A percentile compares a stretch with the other conserved stretches of the same genome.
phyloP scores from a whole-genome alignment of 2,113 vertebrate species.

The Mormyrus iriodes region DNA sequence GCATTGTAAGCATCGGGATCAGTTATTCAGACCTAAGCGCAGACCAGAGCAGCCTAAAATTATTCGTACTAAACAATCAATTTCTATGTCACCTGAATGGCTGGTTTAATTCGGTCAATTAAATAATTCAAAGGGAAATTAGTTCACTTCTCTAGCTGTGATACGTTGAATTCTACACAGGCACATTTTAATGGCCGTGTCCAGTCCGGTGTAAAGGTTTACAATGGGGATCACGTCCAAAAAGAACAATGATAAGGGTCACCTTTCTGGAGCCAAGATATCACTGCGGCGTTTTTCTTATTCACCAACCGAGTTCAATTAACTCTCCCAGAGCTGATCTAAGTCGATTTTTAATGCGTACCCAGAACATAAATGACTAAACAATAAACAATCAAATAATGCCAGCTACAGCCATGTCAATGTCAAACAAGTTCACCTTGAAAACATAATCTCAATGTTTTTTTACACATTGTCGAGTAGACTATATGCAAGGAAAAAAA shows the following conservation, averaged over 20 bases:
- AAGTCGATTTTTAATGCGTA: neutral
- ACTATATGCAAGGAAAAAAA: neutral
- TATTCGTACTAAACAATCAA: neutral
- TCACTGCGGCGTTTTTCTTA: neutral
- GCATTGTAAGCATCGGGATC: neutral
- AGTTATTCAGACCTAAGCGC: neutral
- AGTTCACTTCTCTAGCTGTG: neutral
- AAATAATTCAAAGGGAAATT: conserved; percentile 10
- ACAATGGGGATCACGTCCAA: neutral
- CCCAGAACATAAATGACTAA: neutral
- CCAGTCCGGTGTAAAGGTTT: neutral
- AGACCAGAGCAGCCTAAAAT: neutral
- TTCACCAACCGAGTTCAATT: neutral
- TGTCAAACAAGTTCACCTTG: neutral
- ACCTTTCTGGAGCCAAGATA: neutral
- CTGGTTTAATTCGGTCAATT: conserved; percentile 2
- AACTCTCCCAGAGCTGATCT: neutral
- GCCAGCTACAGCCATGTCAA: neutral
- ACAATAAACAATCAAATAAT: conserved; percentile 3
- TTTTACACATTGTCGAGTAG: neutral
- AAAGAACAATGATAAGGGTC: neutral
- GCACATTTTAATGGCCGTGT: neutral
- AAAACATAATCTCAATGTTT: neutral
- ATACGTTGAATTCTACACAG: neutral
- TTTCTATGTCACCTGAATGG: conserved; percentile 7